Percentiles rank a stretch among this genome's conserved stretches.
Evolutionary conservation across 2,888 invertebrate genomes (phyloP).

Genomic region (Chrysomela aeneicollis): DNA sequence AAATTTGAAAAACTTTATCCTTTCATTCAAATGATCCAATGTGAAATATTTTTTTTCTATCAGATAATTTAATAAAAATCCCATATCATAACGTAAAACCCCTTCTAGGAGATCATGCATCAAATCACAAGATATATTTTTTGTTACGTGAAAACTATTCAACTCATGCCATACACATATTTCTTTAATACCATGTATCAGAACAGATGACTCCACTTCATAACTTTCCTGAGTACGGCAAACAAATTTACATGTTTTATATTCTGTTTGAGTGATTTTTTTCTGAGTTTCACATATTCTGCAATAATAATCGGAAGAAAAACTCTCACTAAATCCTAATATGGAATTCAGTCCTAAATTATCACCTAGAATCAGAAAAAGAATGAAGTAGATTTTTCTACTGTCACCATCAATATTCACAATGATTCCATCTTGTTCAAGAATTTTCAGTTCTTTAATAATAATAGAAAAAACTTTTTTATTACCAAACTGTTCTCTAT

Average conservation of each 20-base stretch:
- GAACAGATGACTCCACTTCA: conserved; percentile 2
- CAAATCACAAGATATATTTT: conserved; percentile 24
- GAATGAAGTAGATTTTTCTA: conserved; percentile 26
- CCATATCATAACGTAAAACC: conserved; percentile 26
- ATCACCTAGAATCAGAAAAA: conserved; percentile 33
- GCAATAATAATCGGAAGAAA: conserved; percentile 28
- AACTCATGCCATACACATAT: conserved; percentile 20
- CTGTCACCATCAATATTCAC: conserved; percentile 16
- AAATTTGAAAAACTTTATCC: conserved; percentile 27
- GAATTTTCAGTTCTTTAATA: conserved; percentile 28
- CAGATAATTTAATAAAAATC: conserved; percentile 19
- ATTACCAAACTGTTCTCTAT: conserved; percentile 31
- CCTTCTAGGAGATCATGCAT: conserved; percentile 31
- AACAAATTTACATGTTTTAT: conserved; percentile 11
- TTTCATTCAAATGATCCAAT: conserved; percentile 20
- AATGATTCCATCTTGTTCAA: conserved; percentile 32
- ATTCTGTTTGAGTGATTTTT: conserved; percentile 19
- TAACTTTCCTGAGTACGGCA: conserved; percentile 24
- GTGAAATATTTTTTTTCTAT: conserved; percentile 24
- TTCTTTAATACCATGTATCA: conserved; percentile 20
- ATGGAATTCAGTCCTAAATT: conserved; percentile 33
- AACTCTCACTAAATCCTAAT: conserved; percentile 31
- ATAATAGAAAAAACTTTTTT: conserved; percentile 31
- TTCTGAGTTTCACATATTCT: conserved; percentile 23
- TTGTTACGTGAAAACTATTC: conserved; percentile 14